Evolutionary conservation across 2,888 invertebrate species (phyloP).

Genomic region (Dione juno): DNA sequence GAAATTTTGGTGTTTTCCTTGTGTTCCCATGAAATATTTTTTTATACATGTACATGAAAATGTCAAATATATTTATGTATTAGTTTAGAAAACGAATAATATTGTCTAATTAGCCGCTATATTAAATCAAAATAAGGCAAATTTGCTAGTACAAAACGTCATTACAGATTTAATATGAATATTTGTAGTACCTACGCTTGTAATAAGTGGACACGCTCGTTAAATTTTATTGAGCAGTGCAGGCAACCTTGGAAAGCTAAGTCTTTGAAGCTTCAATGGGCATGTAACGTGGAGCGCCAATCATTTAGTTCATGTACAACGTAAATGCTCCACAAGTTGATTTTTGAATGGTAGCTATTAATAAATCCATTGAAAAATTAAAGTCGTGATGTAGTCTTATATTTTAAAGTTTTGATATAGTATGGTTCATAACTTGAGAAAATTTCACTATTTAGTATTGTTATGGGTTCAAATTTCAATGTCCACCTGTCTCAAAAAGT

Average conservation of each 20-base stretch:
- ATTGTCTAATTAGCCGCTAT: background rate
- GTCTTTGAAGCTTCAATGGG: constrained; percentile 32
- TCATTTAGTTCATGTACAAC: constrained; percentile 1
- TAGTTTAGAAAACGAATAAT: background rate
- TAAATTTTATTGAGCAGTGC: constrained; percentile 31
- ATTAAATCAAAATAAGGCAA: background rate
- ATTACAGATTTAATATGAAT: constrained; percentile 26
- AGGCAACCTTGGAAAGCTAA: constrained; percentile 23
- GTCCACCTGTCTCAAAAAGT: no score
- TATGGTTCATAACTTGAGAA: no score
- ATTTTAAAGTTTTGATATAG: no score
- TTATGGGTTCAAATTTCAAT: no score
- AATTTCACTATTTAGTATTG: no score
- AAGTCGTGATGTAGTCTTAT: no score
- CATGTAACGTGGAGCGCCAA: constrained; percentile 5
- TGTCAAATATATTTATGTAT: no score
- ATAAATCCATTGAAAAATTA: background rate
- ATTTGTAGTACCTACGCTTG: constrained; percentile 12
- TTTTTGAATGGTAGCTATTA: background rate
- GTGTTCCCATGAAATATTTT: no score
- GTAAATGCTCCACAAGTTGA: background rate
- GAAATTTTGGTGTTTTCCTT: no score
- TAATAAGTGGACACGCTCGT: constrained; percentile 29
- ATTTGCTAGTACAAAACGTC: constrained; percentile 7
- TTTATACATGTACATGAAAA: no score